Evolutionary conservation across 2,888 invertebrate species (phyloP).

Genomic region (Unio pictorum): DNA sequence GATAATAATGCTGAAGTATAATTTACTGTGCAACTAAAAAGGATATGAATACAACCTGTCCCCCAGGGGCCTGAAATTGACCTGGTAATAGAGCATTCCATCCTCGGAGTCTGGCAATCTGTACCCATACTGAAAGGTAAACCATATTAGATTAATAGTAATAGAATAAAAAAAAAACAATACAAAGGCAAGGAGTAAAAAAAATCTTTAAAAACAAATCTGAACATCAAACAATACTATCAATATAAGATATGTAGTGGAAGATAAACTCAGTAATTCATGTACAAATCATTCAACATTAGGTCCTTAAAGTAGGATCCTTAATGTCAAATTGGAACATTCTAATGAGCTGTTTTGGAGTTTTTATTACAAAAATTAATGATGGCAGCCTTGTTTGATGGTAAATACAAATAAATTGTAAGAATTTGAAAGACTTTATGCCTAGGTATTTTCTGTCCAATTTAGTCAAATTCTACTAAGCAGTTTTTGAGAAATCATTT

Average conservation of each 20-base stretch:
- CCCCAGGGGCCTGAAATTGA: conserved; percentile 61
- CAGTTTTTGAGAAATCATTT: too few species aligned
- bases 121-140: conserved; percentile 65
- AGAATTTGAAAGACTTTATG: too few species aligned
- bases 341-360: too few species aligned
- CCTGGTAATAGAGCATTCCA: conserved; percentile 60
- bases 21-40: conserved; percentile 12
- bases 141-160: neutral
- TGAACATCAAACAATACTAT: neutral
- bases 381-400: too few species aligned
- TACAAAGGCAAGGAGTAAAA: neutral
- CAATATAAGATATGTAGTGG: neutral
- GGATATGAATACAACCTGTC: conserved; percentile 67
- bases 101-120: conserved; percentile 66
- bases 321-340: too few species aligned
- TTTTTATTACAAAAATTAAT: too few species aligned
- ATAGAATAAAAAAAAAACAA: neutral
- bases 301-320: too few species aligned
- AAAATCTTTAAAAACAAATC: neutral
- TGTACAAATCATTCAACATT: too few species aligned
- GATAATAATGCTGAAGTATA: too few species aligned
- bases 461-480: too few species aligned
- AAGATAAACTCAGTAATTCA: neutral
- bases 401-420: too few species aligned
- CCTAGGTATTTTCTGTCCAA: too few species aligned